phyloP scores from a whole-genome alignment of 92 coral and sea anemone genomes.

The Porites rus region DNA sequence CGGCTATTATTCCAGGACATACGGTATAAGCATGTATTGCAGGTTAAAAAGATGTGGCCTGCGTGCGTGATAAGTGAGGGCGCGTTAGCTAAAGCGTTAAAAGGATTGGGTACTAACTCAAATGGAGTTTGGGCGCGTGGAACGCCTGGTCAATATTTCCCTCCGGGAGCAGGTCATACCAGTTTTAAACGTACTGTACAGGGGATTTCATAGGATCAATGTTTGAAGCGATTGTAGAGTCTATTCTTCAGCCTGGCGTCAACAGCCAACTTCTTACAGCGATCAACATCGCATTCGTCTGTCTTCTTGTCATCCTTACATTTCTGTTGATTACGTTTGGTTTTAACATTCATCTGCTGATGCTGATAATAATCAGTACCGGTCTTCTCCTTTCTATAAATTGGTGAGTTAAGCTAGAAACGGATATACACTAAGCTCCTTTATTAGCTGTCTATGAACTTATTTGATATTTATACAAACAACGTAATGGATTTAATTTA shows the following conservation, averaged over 20 bases:
- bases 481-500: too few species aligned
- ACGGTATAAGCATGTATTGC: too few species aligned
- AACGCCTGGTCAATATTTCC: neutral
- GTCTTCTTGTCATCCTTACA: constrained; percentile 69
- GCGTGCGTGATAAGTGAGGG: too few species aligned
- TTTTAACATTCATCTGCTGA: constrained; percentile 83
- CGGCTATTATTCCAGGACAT: too few species aligned
- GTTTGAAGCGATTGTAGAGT: constrained; percentile 83
- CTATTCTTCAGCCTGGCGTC: constrained; percentile 95
- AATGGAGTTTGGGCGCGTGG: neutral
- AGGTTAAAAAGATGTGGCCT: too few species aligned
- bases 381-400: constrained; percentile 85
- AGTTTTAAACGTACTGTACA: neutral
- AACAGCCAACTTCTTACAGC: constrained; percentile 77
- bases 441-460: too few species aligned
- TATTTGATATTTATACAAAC: too few species aligned
- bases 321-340: constrained; percentile 63
- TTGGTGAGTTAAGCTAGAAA: constrained; percentile 70
- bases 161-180: too few species aligned
- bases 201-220: constrained; percentile 30
- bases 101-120: neutral
- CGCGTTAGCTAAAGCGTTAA: too few species aligned
- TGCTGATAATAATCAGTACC: constrained; percentile 66
- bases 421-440: too few species aligned
- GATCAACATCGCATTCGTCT: constrained; percentile 74